Base-by-base conservation (phyloP, 2,797 vertebrate species). In the Falco cherrug region DNA sequence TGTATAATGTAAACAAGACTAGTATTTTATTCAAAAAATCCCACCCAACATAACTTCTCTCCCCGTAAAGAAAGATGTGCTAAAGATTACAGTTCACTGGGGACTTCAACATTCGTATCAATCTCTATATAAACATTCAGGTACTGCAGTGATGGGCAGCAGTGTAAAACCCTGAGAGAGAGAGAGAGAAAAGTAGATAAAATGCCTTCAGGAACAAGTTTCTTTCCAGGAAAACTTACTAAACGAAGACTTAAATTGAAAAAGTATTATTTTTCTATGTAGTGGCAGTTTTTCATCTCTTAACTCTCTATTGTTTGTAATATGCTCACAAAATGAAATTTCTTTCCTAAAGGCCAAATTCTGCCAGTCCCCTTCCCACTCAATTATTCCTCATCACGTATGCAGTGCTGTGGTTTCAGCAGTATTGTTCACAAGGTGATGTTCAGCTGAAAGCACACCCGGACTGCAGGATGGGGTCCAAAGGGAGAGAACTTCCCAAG, bases 141-240 rank as follows among this genome's bases (percentile, higher is more conserved):
- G 89, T 85, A 77, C 78, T 41, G 65, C 53, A 7, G 1, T 69
- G 94, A 95, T 93, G 73, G 94, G 81, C 93, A 94, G 84, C 89
- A 92, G 76, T 56, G 84, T 67, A 93, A 95, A 97, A 94, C 39
- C 76, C 82, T 59, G 5, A 86, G 84, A 41, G 39, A 41, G 39
- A 37, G 76, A 90, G 76, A 90, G 73, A 88, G 51, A 95, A 37
- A 93, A 93, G 63, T 28, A 94, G 87, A 96, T 94, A 91, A 96
- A 95, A 96, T 90, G 89, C 92, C 94, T 94, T 76, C 65, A 95
- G 94, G 93, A 97, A 81, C 51, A 94, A 93, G 56, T 48, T 95
- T 81, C 79, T 96, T 95, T 78, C 73, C 76, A 92, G 68, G 84
- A 91, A 95, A 89, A 81, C 75, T 93, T 91, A 90, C 87, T 92